These are phyloP conservation scores for Sipha flava DNA, from an alignment of 1,140 invertebrate genomes.

Conservation along the genomic window DNA sequence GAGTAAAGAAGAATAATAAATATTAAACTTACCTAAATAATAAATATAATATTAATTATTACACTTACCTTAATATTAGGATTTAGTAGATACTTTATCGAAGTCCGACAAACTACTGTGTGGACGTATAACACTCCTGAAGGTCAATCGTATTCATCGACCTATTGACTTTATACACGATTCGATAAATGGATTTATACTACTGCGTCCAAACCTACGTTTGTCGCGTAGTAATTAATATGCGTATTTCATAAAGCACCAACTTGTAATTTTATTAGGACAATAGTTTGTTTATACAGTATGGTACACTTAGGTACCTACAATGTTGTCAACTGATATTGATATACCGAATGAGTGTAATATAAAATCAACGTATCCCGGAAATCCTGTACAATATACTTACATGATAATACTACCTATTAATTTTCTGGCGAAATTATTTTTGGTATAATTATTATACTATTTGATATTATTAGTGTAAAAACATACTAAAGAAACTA, in stretches of 20 bases:
- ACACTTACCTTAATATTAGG: background rate
- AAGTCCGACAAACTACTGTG: background rate
- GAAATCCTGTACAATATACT: slow-evolving; percentile 5
- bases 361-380: background rate
- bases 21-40: background rate
- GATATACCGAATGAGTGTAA: background rate
- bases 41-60: too few relatives aligned
- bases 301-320: background rate
- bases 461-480: too few relatives aligned
- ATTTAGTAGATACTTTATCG: background rate
- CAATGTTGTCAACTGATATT: background rate
- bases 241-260: background rate
- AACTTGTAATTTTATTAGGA: background rate
- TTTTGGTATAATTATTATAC: too few relatives aligned
- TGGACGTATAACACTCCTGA: background rate
- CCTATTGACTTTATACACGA: background rate
- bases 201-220: background rate
- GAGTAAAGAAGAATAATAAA: background rate
- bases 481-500: too few relatives aligned
- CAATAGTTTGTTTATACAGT: background rate
- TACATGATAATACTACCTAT: background rate
- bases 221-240: slow-evolving; percentile 9
- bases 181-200: background rate
- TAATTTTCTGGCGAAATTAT: too few relatives aligned
- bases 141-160: slow-evolving; percentile 24